A percentile compares a stretch with the other conserved stretches of the same genome.
Evolutionary conservation across 2,113 vertebrate species (phyloP).

Genomic region (Salvator merianae): DNA sequence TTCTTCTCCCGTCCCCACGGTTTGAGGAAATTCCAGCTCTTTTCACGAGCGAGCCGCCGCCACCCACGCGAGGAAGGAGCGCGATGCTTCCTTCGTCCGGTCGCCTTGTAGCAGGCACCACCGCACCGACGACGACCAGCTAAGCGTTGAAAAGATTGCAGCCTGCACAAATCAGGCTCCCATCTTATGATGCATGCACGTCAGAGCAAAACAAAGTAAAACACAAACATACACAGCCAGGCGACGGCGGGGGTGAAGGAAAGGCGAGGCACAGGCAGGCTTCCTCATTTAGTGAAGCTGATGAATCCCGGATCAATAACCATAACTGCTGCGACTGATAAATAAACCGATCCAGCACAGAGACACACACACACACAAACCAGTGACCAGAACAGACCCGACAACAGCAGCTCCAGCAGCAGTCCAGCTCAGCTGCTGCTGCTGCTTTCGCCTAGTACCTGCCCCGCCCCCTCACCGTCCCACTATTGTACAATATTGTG

Average conservation of each 20-base stretch:
- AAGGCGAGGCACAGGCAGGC: background rate
- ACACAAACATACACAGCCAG: background rate
- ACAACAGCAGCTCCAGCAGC: too few species aligned
- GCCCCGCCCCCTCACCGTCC: slow-evolving; percentile 60
- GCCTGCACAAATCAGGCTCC: background rate
- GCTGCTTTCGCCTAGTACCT: slow-evolving; percentile 49
- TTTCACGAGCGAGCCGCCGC: slow-evolving; percentile 9
- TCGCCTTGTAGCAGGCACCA: too few species aligned
- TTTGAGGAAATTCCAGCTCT: slow-evolving; percentile 39
- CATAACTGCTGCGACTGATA: slow-evolving; percentile 9
- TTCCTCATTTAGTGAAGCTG: background rate
- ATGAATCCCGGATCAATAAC: slow-evolving; percentile 20
- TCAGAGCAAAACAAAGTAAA: background rate
- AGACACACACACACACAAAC: background rate
- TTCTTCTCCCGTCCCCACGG: too few species aligned
- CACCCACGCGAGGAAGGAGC: too few species aligned
- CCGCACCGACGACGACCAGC: background rate
- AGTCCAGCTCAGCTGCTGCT: too few species aligned
- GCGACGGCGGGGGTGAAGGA: background rate
- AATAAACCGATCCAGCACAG: background rate
- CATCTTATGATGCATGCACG: background rate
- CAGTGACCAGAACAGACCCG: too few species aligned
- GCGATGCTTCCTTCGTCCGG: background rate
- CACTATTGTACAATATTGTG: slow-evolving; percentile 52
- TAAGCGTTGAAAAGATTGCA: background rate